Evolutionary conservation across 2,113 vertebrate species (phyloP).

Genomic region (Campylorhamphus procurvoides): DNA sequence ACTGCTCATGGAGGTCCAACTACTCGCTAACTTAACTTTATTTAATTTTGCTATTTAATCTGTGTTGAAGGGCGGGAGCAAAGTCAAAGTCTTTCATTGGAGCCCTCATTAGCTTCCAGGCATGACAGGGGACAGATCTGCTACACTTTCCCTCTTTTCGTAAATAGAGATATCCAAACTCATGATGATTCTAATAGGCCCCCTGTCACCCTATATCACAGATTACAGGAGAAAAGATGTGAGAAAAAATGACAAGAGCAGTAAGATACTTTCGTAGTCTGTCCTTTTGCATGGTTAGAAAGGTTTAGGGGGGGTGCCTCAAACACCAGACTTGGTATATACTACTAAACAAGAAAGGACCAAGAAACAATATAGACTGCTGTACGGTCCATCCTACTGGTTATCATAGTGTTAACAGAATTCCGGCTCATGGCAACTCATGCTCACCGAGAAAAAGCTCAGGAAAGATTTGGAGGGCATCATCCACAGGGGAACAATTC

Average conservation of each 20-base stretch:
- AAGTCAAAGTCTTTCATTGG: not conserved
- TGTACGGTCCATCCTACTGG: no score
- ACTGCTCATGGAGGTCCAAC: not conserved
- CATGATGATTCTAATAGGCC: not conserved
- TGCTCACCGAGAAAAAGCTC: not conserved
- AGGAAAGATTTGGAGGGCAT: not conserved
- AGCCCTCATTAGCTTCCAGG: not conserved
- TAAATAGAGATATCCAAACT: not conserved
- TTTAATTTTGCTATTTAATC: not conserved
- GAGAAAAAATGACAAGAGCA: not conserved
- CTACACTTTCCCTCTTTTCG: not conserved
- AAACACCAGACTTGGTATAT: not conserved
- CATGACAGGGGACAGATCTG: not conserved
- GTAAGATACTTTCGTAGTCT: not conserved
- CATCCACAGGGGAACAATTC: not conserved
- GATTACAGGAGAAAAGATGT: accelerated
- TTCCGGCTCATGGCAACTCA: not conserved
- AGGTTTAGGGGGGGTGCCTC: not conserved
- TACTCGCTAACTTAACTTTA: not conserved
- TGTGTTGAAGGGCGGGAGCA: not conserved
- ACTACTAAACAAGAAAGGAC: not conserved
- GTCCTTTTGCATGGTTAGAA: not conserved
- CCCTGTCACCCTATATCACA: not conserved
- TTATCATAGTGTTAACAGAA: not conserved
- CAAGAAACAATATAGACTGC: not conserved